A percentile compares a stretch with the other conserved stretches of the same genome.
phyloP scores from a whole-genome alignment of 2,888 invertebrate genomes.

The Hyppa rectilinea region DNA sequence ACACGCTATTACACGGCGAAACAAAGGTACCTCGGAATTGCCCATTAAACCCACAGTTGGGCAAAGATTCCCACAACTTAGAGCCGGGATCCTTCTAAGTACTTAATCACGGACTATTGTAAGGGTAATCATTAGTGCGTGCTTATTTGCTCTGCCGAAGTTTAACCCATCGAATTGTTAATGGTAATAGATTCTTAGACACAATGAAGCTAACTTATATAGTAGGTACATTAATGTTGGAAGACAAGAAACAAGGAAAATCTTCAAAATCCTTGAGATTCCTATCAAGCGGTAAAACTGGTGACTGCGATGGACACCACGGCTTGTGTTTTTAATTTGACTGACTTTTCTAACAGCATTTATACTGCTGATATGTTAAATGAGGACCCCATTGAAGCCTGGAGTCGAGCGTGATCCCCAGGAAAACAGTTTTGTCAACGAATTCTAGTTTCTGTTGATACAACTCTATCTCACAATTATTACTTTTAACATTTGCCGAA shows the following conservation, averaged over 20 bases:
- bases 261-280: no score
- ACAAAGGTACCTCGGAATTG: conserved; percentile 43
- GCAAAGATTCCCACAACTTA: conserved; percentile 51
- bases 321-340: no score
- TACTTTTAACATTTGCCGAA: no score
- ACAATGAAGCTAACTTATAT: conserved; percentile 3
- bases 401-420: no score
- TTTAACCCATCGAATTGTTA: conserved; percentile 11
- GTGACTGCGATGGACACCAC: no score
- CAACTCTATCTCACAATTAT: no score
- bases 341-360: no score
- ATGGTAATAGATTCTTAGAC: conserved; percentile 9
- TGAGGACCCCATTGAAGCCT: no score
- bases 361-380: no score
- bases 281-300: no score
- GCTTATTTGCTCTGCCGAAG: conserved; percentile 18
- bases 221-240: background rate
- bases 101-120: conserved; percentile 32
- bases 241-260: background rate
- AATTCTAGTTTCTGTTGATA: no score
- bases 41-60: conserved; percentile 51
- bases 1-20: conserved; percentile 39
- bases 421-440: no score
- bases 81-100: conserved; percentile 3
- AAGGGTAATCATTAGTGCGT: conserved; percentile 21